Evolutionary conservation across 2,797 vertebrate genomes (phyloP).

Genomic region (Ambastaia sidthimunki): DNA sequence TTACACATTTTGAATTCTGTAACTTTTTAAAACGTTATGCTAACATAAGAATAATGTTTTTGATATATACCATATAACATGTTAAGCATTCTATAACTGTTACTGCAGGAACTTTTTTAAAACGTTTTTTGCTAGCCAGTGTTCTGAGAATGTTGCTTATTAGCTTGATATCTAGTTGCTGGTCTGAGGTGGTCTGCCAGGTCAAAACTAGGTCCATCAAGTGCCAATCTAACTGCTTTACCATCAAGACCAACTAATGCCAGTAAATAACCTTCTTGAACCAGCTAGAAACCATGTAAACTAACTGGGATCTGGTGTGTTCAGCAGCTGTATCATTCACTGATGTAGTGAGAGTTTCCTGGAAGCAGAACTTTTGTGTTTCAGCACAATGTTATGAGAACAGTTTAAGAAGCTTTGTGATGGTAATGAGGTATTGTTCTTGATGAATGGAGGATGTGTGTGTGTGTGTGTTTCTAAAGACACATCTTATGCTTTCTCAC

Average conservation of each 20-base stretch:
- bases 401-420: conserved; percentile 57
- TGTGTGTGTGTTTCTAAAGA: conserved; percentile 41
- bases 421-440: conserved; percentile 74
- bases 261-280: too few species aligned
- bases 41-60: too few species aligned
- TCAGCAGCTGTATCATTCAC: neutral
- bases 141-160: too few species aligned
- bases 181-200: neutral
- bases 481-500: conserved; percentile 13
- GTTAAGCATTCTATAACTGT: too few species aligned
- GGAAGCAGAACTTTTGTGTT: neutral
- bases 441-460: conserved; percentile 53
- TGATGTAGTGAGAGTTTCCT: neutral
- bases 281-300: neutral
- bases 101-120: too few species aligned
- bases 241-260: neutral
- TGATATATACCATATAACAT: too few species aligned
- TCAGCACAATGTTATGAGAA: conserved; percentile 1
- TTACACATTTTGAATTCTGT: too few species aligned
- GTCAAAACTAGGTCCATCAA: neutral
- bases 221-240: neutral
- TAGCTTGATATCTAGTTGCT: neutral
- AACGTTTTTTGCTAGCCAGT: too few species aligned
- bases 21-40: too few species aligned
- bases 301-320: neutral